phyloP scores from a whole-genome alignment of 1,140 invertebrate species.

The Diorhabda sublineata region DNA sequence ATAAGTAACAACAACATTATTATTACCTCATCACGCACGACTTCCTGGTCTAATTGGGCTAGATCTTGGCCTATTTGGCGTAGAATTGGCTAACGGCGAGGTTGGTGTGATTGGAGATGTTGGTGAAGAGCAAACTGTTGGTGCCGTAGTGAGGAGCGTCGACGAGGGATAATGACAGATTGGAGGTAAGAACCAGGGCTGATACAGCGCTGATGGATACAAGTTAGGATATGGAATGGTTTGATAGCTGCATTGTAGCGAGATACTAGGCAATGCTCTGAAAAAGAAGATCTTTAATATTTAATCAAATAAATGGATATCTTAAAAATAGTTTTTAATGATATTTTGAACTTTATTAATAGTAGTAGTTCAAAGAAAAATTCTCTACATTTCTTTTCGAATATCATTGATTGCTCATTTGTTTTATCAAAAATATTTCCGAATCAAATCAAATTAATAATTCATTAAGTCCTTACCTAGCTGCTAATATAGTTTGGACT shows the following conservation, averaged over 20 bases:
- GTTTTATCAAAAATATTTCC: no score
- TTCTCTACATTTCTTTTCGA: no score
- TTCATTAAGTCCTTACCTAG: constrained; percentile 2
- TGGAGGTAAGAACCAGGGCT: constrained; percentile 29
- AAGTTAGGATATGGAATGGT: constrained; percentile 31
- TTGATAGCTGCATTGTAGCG: constrained; percentile 28
- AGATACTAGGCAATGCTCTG: neutral
- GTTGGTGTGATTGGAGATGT: constrained; percentile 25
- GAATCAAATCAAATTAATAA: no score
- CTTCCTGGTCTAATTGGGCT: constrained; percentile 28
- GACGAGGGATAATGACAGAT: constrained; percentile 27
- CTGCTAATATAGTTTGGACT: constrained; percentile 31
- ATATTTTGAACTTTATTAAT: no score
- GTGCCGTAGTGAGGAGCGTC: constrained; percentile 23
- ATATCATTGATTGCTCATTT: no score
- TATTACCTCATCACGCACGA: constrained; percentile 35
- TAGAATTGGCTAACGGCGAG: constrained; percentile 18
- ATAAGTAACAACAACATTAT: no score
- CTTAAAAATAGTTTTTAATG: no score
- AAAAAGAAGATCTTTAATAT: neutral
- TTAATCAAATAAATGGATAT: no score
- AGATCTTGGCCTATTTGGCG: constrained; percentile 6
- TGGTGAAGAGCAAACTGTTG: constrained; percentile 24
- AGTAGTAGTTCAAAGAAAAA: no score
- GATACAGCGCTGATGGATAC: constrained; percentile 31